Evolutionary conservation across 2,888 invertebrate species (phyloP).

Genomic region (Meta bourneti): DNA sequence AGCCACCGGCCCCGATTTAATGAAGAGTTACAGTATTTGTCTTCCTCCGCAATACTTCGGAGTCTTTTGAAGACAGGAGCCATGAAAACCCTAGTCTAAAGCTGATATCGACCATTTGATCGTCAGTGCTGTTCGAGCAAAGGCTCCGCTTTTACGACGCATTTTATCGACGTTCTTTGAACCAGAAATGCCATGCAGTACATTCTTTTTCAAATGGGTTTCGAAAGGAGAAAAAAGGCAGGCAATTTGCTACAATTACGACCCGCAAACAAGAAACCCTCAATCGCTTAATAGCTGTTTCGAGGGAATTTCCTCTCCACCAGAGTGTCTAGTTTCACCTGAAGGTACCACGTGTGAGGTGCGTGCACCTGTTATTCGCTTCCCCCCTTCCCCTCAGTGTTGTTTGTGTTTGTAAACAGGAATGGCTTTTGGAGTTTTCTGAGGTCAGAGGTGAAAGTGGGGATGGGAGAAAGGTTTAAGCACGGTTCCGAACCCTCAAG

Average conservation of each 20-base stretch:
- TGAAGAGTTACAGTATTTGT: no score
- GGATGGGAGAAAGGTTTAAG: no score
- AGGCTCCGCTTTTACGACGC: no score
- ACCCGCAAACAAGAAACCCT: not conserved
- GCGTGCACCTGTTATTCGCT: conserved; percentile 27
- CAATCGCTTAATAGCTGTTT: not conserved
- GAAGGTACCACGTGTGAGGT: conserved; percentile 1
- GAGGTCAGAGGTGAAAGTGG: conserved; percentile 22
- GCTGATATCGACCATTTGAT: no score
- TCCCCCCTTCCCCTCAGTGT: conserved; percentile 9
- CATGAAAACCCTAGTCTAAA: no score
- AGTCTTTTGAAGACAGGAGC: no score
- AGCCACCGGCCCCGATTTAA: no score
- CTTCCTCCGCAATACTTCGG: no score
- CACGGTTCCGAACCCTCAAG: not conserved
- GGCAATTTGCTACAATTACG: not conserved
- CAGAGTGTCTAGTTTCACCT: not conserved
- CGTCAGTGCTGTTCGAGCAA: no score
- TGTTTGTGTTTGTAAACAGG: conserved; percentile 45
- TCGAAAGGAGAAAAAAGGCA: not conserved
- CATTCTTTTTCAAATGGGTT: not conserved
- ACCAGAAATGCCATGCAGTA: no score
- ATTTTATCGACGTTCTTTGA: no score
- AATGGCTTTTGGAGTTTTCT: not conserved
- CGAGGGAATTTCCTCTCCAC: not conserved